Conservation (phyloP, 2,888 invertebrate genomes). For the Drosophila nigricruria region DNA sequence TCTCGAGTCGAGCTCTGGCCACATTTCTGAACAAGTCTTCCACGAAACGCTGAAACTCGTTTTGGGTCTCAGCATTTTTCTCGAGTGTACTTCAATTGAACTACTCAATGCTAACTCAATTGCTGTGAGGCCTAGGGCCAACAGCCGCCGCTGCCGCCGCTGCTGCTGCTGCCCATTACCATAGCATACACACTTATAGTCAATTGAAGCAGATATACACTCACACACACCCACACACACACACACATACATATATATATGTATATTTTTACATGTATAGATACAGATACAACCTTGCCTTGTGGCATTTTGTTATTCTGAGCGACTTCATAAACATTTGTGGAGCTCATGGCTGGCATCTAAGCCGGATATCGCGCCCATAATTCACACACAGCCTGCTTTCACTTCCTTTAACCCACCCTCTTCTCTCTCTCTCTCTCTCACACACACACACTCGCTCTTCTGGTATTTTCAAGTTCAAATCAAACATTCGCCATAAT, state of each 20-base stretch:
- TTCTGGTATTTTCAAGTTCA: constrained; percentile 71
- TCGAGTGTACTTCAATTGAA: constrained; percentile 75
- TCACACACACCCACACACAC: constrained; percentile 7
- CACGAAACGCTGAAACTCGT: constrained; percentile 70
- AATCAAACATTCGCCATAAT: constrained; percentile 77
- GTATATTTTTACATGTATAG: constrained; percentile 4
- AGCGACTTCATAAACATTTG: constrained; percentile 59
- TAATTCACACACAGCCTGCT: constrained; percentile 51
- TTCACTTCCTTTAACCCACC: constrained; percentile 57
- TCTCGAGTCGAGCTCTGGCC: constrained; percentile 18
- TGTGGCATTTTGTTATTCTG: constrained; percentile 32
- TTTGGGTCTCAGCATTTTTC: constrained; percentile 68
- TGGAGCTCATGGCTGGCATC: constrained; percentile 41
- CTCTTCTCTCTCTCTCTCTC: neutral
- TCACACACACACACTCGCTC: neutral
- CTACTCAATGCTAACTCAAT: constrained; percentile 79
- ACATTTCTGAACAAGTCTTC: constrained; percentile 53
- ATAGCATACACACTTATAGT: constrained; percentile 54
- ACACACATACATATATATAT: constrained; percentile 4
- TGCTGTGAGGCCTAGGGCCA: constrained; percentile 66
- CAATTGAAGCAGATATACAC: constrained; percentile 57
- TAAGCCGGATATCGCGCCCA: constrained; percentile 70
- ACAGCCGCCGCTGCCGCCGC: constrained; percentile 45
- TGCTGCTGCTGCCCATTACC: constrained; percentile 56
- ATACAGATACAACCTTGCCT: neutral